Evolutionary conservation across 2,888 invertebrate species (phyloP), one percentile per base, ranked within the genome.

Genomic region (Temnothorax rugatulus): DNA sequence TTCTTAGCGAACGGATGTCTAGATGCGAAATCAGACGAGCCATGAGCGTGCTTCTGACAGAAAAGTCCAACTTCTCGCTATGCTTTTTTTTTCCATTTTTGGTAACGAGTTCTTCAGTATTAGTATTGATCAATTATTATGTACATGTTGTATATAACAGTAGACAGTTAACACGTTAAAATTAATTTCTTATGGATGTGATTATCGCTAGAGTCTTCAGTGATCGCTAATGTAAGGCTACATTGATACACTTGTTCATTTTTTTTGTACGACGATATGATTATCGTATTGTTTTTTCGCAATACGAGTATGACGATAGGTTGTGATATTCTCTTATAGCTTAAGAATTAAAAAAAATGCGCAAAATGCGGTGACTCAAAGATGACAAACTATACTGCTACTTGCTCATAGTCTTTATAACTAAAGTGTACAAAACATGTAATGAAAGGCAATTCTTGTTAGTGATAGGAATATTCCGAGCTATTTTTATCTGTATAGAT

Each of bases 81-180:
- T 52, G 18, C 21, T 59, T 25, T 34, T 44, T 44, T 34, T 54
- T 66, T 34, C 11, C 29, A 29, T 38, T 8, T 29, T 64, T 38
- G 47, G 34, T 76, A 76, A 76, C 38, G 59, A 38, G 83, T 59
- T 90, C 85, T 90, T 90, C 92, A 93, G 91, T 92, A 93, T 92
- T 92, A 93, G 87, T 90, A 76, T 68, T 71, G 85, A 90, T 91
- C 90, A 85, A 87, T 86, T 87, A 90, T 79, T 84, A 90, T 93
- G 92, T 93, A 93, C 88, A 93, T 92, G 89, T 91, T 93, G 93
- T 93, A 92, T 89, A 93, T 93, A 93, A 88, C 81, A 44, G 57
- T 87, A 89, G 69, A 52, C 41, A 8, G 69, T 85, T 29, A 84
- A 71, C 57, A 83, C 84, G 73, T 50, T 88, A 83, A 87, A 54